Base-by-base conservation (phyloP, 2,888 invertebrate genomes). In the Cheilosia grossa region DNA sequence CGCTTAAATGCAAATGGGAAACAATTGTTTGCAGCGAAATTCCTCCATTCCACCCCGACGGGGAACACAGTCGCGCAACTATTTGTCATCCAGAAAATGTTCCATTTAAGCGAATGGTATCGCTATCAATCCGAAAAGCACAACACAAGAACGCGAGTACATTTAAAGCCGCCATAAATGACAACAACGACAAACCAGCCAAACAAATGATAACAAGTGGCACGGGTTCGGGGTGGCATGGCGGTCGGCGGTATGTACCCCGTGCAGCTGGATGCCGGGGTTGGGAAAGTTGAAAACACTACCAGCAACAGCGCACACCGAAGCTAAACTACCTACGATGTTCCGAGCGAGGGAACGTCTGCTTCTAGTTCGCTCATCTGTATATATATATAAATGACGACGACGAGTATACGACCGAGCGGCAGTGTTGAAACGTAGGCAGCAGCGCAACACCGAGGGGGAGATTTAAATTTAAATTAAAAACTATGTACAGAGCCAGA, bases 381-480 rank as follows among this genome's bases (percentile, higher is more conserved):
- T 27, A 42, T 42, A 58, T 40, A 33, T 53, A 44, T 72, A 2
- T 1, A 21, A 2, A 21, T 21, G 2, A 21, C 2, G 58, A 59
- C 51, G 33, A 51, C 64, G 19, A 63, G 54, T 37, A 30, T 30
- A 70, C 70, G 53, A 70, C 69, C 47, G 56, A 40, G 37, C 61
- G 47, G 19, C 33, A 47, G 33, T 44, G 30, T 33, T 17, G 54
- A 51, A 58, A 51, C 4, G 53, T 53, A 72, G 58, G 47, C 40
- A 66, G 56, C 17, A 13, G 44, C 15, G 51, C 58, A 58, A 51
- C 64, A 59, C 42, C 30, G n/a, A 70, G 59, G 79, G 72, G 79
- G 59, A 72, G 64, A 79, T 66, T 79, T 79, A 72, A 79, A 79
- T 79, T 79, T 79, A 79, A 79, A 79, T 79, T 79, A 79, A 79